These are phyloP conservation scores for Standfussiana lucernea DNA, from an alignment of 2,888 invertebrate species.

Conservation along the genomic window DNA sequence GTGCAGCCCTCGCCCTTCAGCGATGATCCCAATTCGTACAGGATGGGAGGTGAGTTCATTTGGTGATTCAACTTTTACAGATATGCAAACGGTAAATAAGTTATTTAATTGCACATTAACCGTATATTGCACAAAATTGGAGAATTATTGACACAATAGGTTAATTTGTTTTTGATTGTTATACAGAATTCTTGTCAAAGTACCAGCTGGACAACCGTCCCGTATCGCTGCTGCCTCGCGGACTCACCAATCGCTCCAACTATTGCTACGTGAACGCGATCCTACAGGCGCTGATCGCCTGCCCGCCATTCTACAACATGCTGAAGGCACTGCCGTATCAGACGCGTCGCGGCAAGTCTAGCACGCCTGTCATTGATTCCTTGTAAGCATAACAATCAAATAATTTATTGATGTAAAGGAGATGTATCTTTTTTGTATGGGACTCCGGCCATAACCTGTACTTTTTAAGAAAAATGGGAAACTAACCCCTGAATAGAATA, in stretches of 20 bases:
- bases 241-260: conserved; percentile 97
- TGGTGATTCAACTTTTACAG: neutral
- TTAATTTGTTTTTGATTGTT: neutral
- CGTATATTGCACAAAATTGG: neutral
- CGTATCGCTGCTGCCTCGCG: conserved; percentile 96
- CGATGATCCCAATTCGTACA: conserved; percentile 92
- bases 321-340: conserved; percentile 94
- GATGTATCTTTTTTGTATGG: too few relatives aligned
- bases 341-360: conserved; percentile 91
- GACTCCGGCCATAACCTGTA: too few relatives aligned
- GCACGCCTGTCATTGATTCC: conserved; percentile 97
- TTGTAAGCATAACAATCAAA: conserved; percentile 92
- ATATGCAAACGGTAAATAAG: neutral
- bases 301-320: conserved; percentile 98
- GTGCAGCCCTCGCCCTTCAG: conserved; percentile 88
- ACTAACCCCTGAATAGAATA: too few relatives aligned
- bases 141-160: neutral
- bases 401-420: neutral
- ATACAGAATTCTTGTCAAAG: conserved; percentile 93
- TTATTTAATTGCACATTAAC: neutral
- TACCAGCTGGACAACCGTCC: conserved; percentile 95
- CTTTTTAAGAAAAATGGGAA: too few relatives aligned
- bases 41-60: conserved; percentile 92
- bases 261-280: conserved; percentile 99
- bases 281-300: conserved; percentile 97